phyloP scores from a whole-genome alignment of 2,888 invertebrate genomes.

The Taphrorychus bicolor region DNA sequence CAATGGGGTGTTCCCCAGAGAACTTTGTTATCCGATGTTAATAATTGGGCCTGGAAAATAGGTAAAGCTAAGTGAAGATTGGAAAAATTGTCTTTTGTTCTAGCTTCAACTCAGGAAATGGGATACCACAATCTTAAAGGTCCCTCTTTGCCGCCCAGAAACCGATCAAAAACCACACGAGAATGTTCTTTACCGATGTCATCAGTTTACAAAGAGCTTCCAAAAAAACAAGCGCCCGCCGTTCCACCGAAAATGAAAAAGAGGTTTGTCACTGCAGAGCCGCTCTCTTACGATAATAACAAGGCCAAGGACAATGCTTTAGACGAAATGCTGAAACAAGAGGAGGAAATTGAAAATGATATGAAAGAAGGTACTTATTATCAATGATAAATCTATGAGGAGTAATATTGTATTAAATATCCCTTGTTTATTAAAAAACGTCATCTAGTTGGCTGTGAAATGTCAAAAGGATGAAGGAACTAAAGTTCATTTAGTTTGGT shows the following conservation, averaged over 20 bases:
- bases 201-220: slow-evolving; percentile 17
- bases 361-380: background rate
- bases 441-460: no score
- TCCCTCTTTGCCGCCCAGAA: slow-evolving; percentile 31
- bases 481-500: no score
- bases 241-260: slow-evolving; percentile 18
- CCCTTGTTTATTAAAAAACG: no score
- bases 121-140: background rate
- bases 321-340: slow-evolving; percentile 31
- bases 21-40: no score
- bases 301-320: background rate
- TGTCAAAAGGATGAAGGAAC: no score
- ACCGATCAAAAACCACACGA: slow-evolving; percentile 6
- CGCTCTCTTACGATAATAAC: background rate
- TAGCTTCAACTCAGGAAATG: no score
- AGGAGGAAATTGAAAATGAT: slow-evolving; percentile 36
- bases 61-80: no score
- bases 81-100: background rate
- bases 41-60: no score
- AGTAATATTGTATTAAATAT: no score
- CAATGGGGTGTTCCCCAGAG: no score
- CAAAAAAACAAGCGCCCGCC: slow-evolving; percentile 5
- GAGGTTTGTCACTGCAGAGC: background rate
- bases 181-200: background rate
- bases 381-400: no score